Percentiles rank a stretch among this genome's conserved stretches.
Conservation (phyloP, 2,888 invertebrate genomes). For the Agelastica alni region DNA sequence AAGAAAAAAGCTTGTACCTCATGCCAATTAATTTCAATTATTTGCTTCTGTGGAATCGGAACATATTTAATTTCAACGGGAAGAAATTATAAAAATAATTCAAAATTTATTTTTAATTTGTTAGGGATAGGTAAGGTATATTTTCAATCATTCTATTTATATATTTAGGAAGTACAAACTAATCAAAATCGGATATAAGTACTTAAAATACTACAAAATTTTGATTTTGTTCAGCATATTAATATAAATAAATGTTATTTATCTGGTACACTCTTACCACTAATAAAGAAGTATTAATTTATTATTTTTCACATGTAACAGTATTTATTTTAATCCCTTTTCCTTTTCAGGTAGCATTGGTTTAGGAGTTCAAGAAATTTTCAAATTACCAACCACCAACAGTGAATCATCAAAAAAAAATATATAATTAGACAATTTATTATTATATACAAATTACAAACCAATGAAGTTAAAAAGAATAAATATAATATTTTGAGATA, state of each 20-base stretch:
- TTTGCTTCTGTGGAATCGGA: slow-evolving; percentile 49
- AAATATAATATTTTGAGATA: neutral
- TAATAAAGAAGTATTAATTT: no score
- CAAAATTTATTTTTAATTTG: slow-evolving; percentile 43
- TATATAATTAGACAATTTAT: neutral
- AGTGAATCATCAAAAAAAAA: slow-evolving; percentile 3
- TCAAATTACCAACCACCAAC: slow-evolving; percentile 49
- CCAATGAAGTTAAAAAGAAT: neutral
- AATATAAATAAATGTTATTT: neutral
- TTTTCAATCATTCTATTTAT: no score
- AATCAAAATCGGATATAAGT: no score
- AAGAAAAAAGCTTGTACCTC: slow-evolving; percentile 42
- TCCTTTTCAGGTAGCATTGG: slow-evolving; percentile 44
- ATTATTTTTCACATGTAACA: neutral
- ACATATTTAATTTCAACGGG: slow-evolving; percentile 48
- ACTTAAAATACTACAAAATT: no score
- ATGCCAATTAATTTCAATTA: slow-evolving; percentile 50
- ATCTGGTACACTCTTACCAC: no score
- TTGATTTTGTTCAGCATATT: neutral
- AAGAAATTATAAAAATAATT: slow-evolving; percentile 38
- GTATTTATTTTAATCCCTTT: slow-evolving; percentile 1
- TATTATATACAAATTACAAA: neutral
- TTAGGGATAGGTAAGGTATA: slow-evolving; percentile 46
- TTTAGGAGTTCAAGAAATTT: slow-evolving; percentile 51
- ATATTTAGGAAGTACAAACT: no score